phyloP scores from a whole-genome alignment of 2,113 vertebrate genomes.

The Athene noctua region DNA sequence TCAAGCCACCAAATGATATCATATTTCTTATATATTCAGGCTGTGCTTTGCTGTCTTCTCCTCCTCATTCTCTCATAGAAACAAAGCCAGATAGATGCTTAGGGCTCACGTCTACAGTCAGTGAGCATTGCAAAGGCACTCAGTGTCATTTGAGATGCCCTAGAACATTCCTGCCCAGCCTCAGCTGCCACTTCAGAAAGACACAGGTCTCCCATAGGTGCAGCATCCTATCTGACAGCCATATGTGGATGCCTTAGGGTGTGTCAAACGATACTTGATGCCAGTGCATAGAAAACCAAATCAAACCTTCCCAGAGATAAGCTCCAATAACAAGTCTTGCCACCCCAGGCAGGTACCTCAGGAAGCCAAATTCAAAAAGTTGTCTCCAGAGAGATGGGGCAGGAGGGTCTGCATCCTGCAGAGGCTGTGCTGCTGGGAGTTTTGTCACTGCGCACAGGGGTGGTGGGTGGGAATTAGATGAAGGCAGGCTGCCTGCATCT shows the following conservation, averaged over 20 bases:
- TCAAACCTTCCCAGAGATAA: not conserved
- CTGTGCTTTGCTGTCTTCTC: not conserved
- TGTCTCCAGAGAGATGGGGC: not conserved
- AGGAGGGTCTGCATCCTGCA: accelerated
- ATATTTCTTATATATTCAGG: not conserved
- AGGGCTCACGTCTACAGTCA: not conserved
- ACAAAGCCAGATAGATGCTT: not conserved
- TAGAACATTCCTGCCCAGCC: conserved; percentile 1
- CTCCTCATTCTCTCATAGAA: not conserved
- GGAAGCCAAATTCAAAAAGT: not conserved
- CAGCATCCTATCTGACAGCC: not conserved
- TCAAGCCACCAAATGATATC: not conserved
- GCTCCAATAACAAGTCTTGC: not conserved
- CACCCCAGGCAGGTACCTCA: not conserved
- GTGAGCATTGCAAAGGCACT: not conserved
- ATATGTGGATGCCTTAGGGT: conserved; percentile 5
- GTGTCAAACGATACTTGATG: not conserved
- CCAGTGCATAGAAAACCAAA: not conserved
- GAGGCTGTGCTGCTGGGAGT: not conserved
- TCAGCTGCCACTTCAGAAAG: conserved; percentile 39
- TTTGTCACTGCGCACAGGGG: accelerated
- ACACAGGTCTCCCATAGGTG: conserved; percentile 7
- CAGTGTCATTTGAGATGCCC: conserved; percentile 21
- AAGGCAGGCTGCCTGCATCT: not conserved
- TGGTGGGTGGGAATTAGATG: not conserved